Conservation (phyloP, 2,113 vertebrate genomes). For the Corythoichthys haematopterus region DNA sequence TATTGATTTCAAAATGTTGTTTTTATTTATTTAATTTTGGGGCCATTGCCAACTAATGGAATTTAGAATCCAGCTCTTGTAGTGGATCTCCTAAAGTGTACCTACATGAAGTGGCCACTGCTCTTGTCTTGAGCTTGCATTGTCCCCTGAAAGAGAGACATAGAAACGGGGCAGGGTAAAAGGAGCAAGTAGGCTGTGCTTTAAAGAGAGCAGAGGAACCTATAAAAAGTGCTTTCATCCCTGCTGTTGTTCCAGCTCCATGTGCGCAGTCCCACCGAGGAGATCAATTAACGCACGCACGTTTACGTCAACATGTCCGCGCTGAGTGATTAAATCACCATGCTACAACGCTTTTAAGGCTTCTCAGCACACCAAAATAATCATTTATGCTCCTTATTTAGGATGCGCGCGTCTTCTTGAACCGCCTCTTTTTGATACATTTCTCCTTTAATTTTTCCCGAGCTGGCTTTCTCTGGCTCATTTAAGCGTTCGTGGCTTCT, state of each 20-base stretch:
- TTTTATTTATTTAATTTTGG: too few relatives aligned
- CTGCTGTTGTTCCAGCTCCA: constrained; percentile 48
- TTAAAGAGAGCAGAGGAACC: constrained; percentile 55
- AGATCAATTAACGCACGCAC: constrained; percentile 19
- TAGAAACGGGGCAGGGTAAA: constrained; percentile 46
- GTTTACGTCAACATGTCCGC: not conserved
- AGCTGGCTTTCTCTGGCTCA: constrained; percentile 26
- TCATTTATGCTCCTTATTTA: constrained; percentile 4
- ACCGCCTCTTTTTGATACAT: constrained; percentile 44
- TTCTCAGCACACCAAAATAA: not conserved
- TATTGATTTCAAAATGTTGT: too few relatives aligned
- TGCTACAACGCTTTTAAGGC: not conserved
- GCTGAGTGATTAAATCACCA: not conserved
- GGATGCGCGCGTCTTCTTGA: constrained; percentile 50
- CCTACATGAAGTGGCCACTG: constrained; percentile 20
- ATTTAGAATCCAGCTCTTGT: not conserved
- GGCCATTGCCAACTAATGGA: too few relatives aligned
- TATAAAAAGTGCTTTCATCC: constrained; percentile 63
- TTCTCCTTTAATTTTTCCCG: not conserved
- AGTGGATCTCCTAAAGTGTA: not conserved
- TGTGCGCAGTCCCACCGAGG: constrained; percentile 35
- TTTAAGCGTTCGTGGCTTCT: constrained; percentile 29
- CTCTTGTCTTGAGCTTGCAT: constrained; percentile 27
- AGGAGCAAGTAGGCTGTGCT: constrained; percentile 48
- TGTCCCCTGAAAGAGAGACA: constrained; percentile 36